Evolutionary conservation across 1,140 invertebrate species (phyloP).

Genomic region (Neodiprion pinetum): DNA sequence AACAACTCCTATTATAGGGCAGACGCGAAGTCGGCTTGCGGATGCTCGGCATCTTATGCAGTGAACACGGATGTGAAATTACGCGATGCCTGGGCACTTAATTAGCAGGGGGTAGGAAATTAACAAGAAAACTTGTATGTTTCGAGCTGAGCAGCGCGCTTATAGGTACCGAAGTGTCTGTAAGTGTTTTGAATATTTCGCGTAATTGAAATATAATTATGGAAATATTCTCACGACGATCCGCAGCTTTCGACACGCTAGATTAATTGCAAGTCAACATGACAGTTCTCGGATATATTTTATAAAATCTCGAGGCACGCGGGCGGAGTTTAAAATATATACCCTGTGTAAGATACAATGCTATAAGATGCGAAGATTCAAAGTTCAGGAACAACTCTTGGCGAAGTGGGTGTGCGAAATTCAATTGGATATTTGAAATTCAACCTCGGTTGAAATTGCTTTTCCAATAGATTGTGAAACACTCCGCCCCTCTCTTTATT

Average conservation of each 20-base stretch:
- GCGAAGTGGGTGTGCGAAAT: neutral
- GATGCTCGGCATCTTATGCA: neutral
- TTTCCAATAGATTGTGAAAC: neutral
- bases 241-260: too few relatives aligned
- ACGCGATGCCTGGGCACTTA: conserved; percentile 5
- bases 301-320: too few relatives aligned
- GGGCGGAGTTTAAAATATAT: too few relatives aligned
- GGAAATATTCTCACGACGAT: too few relatives aligned
- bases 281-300: neutral
- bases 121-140: conserved; percentile 23
- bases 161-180: too few relatives aligned
- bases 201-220: too few relatives aligned
- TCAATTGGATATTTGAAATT: neutral
- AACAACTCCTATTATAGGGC: neutral
- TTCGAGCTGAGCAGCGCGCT: conserved; percentile 18
- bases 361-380: neutral
- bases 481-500: too few relatives aligned
- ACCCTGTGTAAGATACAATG: too few relatives aligned
- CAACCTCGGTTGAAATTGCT: conserved; percentile 1
- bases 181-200: too few relatives aligned
- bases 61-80: neutral
- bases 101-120: conserved; percentile 31
- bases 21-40: neutral
- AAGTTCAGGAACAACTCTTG: neutral
- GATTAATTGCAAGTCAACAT: neutral